phyloP scores from a whole-genome alignment of 2,797 vertebrate species.

The Anolis apletophallus region DNA sequence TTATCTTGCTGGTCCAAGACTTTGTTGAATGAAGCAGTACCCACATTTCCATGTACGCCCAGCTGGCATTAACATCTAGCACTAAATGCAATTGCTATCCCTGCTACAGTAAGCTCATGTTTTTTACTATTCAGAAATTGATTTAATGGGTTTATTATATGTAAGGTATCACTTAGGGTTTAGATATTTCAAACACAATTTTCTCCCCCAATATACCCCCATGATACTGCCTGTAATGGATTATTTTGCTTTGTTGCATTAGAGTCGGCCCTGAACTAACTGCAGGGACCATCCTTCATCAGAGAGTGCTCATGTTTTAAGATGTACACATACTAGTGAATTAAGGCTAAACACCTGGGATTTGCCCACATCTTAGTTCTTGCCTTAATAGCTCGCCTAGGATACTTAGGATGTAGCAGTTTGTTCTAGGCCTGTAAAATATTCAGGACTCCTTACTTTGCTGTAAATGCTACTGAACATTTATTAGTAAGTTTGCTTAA shows the following conservation, averaged over 20 bases:
- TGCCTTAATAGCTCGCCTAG: background rate
- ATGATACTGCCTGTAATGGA: background rate
- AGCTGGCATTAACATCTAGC: background rate
- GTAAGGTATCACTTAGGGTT: too few relatives aligned
- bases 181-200: background rate
- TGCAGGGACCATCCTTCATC: background rate
- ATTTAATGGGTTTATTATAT: too few relatives aligned
- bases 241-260: background rate
- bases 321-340: background rate
- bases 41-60: background rate
- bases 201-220: background rate
- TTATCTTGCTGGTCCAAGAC: background rate
- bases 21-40: background rate
- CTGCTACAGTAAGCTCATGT: too few relatives aligned
- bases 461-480: background rate
- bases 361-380: background rate
- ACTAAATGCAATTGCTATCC: too few relatives aligned
- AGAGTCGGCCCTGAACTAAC: background rate
- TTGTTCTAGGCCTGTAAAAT: background rate
- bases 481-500: background rate
- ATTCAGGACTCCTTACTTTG: background rate
- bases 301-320: background rate
- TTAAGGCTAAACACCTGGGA: background rate
- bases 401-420: background rate
- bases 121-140: too few relatives aligned